These are phyloP conservation scores for Epizoanthus stellaris DNA, from an alignment of 92 coral and sea anemone species.

Conservation along the genomic window DNA sequence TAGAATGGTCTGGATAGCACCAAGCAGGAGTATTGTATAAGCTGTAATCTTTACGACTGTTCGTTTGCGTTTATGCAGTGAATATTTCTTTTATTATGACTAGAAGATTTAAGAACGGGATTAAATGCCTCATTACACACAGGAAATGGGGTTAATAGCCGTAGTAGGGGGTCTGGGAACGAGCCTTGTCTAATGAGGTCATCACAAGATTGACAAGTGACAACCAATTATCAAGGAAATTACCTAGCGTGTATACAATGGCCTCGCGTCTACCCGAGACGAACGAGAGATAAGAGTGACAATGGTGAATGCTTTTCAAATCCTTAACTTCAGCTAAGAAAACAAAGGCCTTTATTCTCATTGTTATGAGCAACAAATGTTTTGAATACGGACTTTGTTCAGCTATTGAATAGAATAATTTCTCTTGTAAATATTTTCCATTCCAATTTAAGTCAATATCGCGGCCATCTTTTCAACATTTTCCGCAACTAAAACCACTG, in stretches of 20 bases:
- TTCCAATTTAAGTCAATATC: slow-evolving; percentile 87
- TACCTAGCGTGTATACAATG: slow-evolving; percentile 66
- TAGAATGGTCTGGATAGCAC: no score
- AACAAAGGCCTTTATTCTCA: slow-evolving; percentile 85
- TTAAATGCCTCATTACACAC: slow-evolving; percentile 62
- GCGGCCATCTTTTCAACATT: slow-evolving; percentile 63
- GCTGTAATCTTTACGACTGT: slow-evolving; percentile 1
- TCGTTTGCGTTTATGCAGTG: background rate
- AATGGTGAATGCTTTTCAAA: slow-evolving; percentile 83
- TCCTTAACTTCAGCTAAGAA: slow-evolving; percentile 85
- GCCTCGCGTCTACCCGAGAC: slow-evolving; percentile 73
- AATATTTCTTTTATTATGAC: slow-evolving; percentile 25
- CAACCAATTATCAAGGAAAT: slow-evolving; percentile 83
- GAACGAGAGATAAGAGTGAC: slow-evolving; percentile 85
- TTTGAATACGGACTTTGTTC: slow-evolving; percentile 90
- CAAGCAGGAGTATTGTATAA: background rate
- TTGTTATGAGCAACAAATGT: slow-evolving; percentile 75
- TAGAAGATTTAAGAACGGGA: slow-evolving; percentile 34
- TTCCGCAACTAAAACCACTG: slow-evolving; percentile 55
- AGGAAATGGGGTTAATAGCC: slow-evolving; percentile 52
- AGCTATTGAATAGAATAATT: slow-evolving; percentile 76
- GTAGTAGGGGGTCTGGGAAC: slow-evolving; percentile 74
- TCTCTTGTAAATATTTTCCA: slow-evolving; percentile 90
- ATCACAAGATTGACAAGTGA: slow-evolving; percentile 70
- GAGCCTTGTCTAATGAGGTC: slow-evolving; percentile 71